Evolutionary conservation across 2,797 vertebrate species (phyloP).

Genomic region (Lophotriccus pileatus): DNA sequence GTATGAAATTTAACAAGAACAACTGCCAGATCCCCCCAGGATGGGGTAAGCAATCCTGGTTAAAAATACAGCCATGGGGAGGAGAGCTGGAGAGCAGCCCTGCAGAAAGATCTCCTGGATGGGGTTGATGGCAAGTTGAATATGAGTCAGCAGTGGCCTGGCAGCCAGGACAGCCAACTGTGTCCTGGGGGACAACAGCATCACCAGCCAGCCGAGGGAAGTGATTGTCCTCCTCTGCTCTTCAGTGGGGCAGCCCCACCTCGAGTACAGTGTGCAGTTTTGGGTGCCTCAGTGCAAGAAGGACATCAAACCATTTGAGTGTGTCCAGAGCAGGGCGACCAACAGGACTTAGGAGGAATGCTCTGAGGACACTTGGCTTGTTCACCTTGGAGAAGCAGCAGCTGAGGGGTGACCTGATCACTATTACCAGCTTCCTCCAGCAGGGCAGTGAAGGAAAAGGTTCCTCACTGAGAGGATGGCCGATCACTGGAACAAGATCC

Average conservation of each 20-base stretch:
- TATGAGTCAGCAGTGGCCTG: neutral
- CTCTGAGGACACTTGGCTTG: neutral
- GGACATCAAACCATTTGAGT: neutral
- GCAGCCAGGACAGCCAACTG: rapidly evolving
- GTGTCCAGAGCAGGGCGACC: neutral
- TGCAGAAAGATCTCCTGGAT: rapidly evolving
- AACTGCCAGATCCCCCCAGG: neutral
- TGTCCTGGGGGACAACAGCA: neutral
- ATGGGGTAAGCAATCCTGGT: rapidly evolving
- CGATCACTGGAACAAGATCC: neutral
- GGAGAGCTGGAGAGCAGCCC: neutral
- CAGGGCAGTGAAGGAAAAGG: rapidly evolving
- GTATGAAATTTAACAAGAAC: neutral
- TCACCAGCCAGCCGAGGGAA: rapidly evolving
- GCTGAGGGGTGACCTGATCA: neutral
- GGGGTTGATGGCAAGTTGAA: neutral
- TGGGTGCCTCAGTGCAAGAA: rapidly evolving
- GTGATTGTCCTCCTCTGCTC: neutral
- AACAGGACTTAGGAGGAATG: neutral
- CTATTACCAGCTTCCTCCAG: neutral
- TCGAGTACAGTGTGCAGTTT: rapidly evolving
- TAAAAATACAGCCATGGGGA: neutral
- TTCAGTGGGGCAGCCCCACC: rapidly evolving
- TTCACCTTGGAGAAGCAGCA: neutral
- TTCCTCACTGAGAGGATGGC: neutral